Base-by-base conservation (phyloP, 2,888 invertebrate genomes). In the Oxystoma pomonae region DNA sequence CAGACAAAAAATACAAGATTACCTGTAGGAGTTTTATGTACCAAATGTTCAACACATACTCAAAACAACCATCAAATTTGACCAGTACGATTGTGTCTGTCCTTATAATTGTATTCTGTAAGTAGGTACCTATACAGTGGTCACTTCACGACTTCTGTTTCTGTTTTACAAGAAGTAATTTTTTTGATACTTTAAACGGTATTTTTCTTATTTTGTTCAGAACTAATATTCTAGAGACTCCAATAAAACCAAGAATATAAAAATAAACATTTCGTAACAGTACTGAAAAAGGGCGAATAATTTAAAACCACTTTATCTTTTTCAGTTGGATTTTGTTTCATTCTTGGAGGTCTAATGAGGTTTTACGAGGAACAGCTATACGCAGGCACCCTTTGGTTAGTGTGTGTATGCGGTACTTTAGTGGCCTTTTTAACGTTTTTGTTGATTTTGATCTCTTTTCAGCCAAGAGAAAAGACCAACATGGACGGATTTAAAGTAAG, bases 401-500 rank as follows among this genome's bases (percentile, higher is more conserved):
- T 76, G 1, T 65, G 71, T 50, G 74, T 84, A 0, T 79, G 83
- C 1, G 64, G 66, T 1, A 61, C 78, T 9, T 70, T 78, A 17
- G 68, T 67, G 1, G 49, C 71, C 2, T 61, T 78, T 16, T 66
- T 78, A 2, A n/a, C 85, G 1, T 53, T 76, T 20, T 82, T 86
- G 2, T 77, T 89, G 1, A 74, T 78, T 19, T 78, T 82, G 12
- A 84, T 90, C 18, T 83, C 84, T 0, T 75, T 83, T 0, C 90
- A 90, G 71, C 90, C 90, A 0, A 84, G 83, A 17, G 87, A 88
- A 0, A 82, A 83, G 51, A 83, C 82, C 72, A 83, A 85, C 70
- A 78, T 35, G 12, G 5, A 89, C 0, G 84, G 86, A 0, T 90
- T 90, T 75, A 84, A 85, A 22, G 90, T 87, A 66, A 81, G 72